Evolutionary conservation across 2,888 invertebrate species (phyloP).

Genomic region (Apamea crenata): DNA sequence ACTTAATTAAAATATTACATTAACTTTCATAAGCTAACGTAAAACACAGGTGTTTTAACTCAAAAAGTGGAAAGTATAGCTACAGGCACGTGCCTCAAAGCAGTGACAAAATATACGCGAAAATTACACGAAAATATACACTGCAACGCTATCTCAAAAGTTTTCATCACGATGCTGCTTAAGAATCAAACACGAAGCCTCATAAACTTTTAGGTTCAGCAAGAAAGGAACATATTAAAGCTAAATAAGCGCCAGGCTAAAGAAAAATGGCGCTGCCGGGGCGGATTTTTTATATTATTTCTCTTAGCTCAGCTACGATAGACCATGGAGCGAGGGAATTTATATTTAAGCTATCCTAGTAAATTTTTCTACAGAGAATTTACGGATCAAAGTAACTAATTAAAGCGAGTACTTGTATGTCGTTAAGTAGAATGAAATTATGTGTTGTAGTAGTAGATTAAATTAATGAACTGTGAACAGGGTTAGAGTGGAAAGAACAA

Average conservation of each 20-base stretch:
- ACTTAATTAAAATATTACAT: constrained; percentile 15
- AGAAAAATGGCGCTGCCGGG: constrained; percentile 70
- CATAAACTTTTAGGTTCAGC: constrained; percentile 68
- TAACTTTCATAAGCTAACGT: constrained; percentile 20
- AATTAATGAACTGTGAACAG: constrained; percentile 67
- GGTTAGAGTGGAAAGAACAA: constrained; percentile 65
- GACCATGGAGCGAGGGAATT: constrained; percentile 63
- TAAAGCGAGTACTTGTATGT: constrained; percentile 29
- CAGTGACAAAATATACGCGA: constrained; percentile 32
- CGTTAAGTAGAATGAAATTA: constrained; percentile 38
- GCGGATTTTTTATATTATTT: constrained; percentile 65
- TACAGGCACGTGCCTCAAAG: constrained; percentile 22
- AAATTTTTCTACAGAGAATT: constrained; percentile 55
- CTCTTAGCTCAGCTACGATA: constrained; percentile 53
- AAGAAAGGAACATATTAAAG: constrained; percentile 67
- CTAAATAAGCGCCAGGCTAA: constrained; percentile 71
- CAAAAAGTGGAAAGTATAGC: constrained; percentile 8
- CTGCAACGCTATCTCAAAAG: constrained; percentile 54
- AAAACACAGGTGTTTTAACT: constrained; percentile 8
- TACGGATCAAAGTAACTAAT: constrained; percentile 55
- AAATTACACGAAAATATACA: constrained; percentile 24
- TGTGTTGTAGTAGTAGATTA: constrained; percentile 60
- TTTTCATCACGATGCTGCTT: constrained; percentile 62
- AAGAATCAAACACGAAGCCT: constrained; percentile 65
- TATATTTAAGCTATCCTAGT: constrained; percentile 63